Conservation (phyloP, 2,888 invertebrate species). For the Clitarchus hookeri region DNA sequence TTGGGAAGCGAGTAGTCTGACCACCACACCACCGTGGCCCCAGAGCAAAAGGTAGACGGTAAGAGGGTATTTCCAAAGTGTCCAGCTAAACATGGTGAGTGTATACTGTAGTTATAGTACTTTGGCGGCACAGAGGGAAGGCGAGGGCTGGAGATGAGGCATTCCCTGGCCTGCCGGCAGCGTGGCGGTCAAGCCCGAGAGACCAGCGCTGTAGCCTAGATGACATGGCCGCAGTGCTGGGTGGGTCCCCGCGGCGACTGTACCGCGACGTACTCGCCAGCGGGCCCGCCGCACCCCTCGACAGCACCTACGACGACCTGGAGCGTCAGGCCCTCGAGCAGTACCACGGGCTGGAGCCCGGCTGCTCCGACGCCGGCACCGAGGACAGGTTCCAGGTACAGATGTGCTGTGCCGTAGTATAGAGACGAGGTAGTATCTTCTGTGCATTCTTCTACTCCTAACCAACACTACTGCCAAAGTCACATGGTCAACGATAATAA, state of each 20-base stretch:
- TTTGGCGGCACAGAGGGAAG: too few species aligned
- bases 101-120: too few species aligned
- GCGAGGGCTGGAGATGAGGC: neutral
- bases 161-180: neutral
- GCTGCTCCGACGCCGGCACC: neutral
- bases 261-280: conserved; percentile 11
- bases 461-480: too few species aligned
- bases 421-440: too few species aligned
- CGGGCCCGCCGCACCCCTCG: neutral
- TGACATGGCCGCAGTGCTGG: neutral
- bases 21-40: too few species aligned
- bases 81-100: too few species aligned
- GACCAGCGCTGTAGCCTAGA: neutral
- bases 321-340: conserved; percentile 11
- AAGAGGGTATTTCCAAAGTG: too few species aligned
- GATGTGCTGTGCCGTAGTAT: neutral
- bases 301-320: neutral
- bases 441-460: too few species aligned
- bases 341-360: neutral
- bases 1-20: too few species aligned
- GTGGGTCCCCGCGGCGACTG: neutral
- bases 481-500: too few species aligned
- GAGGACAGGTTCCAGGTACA: neutral
- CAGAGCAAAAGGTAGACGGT: too few species aligned
- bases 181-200: neutral